phyloP scores from a whole-genome alignment of 2,113 vertebrate species.

The Sinocyclocheilus maitianheensis region DNA sequence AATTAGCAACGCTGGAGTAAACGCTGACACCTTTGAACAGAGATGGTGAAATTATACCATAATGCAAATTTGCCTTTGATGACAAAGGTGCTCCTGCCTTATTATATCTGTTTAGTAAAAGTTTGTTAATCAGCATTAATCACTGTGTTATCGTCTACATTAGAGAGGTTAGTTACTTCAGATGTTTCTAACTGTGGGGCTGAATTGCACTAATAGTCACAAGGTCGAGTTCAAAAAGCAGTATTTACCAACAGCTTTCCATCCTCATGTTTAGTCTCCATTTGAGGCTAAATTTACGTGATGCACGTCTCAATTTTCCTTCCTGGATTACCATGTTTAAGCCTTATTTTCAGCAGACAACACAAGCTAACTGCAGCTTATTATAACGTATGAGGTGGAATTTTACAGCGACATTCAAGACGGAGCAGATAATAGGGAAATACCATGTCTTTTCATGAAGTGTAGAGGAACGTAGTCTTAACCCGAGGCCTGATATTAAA shows the following conservation, averaged over 20 bases:
- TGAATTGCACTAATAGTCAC: constrained; percentile 13
- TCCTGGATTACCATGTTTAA: constrained; percentile 53
- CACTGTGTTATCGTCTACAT: constrained; percentile 31
- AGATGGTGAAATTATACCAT: constrained; percentile 55
- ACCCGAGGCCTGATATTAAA: constrained; percentile 60
- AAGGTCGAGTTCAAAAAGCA: not conserved
- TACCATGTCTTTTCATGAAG: constrained; percentile 51
- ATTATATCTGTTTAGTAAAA: constrained; percentile 46
- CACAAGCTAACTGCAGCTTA: constrained; percentile 38
- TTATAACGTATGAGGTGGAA: constrained; percentile 49
- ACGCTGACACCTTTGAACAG: constrained; percentile 52
- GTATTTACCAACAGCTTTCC: constrained; percentile 9
- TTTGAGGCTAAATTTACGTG: constrained; percentile 35
- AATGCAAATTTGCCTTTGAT: constrained; percentile 52
- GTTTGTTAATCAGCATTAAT: constrained; percentile 49
- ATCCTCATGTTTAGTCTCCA: constrained; percentile 20
- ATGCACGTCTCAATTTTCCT: constrained; percentile 33
- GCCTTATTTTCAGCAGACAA: constrained; percentile 46
- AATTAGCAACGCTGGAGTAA: constrained; percentile 64
- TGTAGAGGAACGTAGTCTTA: constrained; percentile 53
- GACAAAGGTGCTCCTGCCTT: constrained; percentile 30
- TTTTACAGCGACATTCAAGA: constrained; percentile 46
- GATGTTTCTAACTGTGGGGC: constrained; percentile 25
- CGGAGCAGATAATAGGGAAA: constrained; percentile 52
- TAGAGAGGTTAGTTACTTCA: constrained; percentile 29